Evolutionary conservation across 2,113 vertebrate genomes (phyloP).

Genomic region (Daboia siamensis): DNA sequence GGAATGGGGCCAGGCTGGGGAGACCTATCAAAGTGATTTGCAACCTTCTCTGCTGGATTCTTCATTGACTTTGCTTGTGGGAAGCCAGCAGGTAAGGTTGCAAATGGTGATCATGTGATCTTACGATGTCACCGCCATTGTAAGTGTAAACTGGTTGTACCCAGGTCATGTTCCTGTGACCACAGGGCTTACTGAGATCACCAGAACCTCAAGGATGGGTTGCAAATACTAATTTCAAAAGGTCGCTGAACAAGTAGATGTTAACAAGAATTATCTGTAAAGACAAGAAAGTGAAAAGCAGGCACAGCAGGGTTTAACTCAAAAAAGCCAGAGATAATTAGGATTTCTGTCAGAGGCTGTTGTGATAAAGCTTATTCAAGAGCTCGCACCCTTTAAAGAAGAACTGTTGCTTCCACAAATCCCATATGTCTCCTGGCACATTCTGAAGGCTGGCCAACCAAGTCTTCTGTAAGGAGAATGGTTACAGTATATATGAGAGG

Average conservation of each 20-base stretch:
- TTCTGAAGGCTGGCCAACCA: background rate
- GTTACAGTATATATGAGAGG: background rate
- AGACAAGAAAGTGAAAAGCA: background rate
- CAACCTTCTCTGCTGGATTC: background rate
- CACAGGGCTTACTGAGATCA: background rate
- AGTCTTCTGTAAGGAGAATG: background rate
- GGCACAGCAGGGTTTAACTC: background rate
- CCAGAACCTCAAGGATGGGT: background rate
- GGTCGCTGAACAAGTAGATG: background rate
- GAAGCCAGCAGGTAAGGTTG: background rate
- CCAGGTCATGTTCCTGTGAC: background rate
- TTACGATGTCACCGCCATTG: background rate
- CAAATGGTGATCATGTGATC: background rate
- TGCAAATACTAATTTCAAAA: background rate
- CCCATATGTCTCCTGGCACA: background rate
- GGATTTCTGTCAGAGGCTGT: background rate
- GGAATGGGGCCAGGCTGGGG: background rate
- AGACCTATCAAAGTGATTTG: background rate
- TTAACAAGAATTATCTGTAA: background rate
- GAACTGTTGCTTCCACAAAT: background rate
- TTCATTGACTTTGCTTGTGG: background rate
- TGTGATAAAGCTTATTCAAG: background rate
- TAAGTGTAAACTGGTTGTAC: background rate
- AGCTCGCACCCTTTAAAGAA: background rate
- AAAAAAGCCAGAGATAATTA: background rate